phyloP scores from a whole-genome alignment of 2,797 vertebrate genomes.

The Microctenopoma steveboyesi region DNA sequence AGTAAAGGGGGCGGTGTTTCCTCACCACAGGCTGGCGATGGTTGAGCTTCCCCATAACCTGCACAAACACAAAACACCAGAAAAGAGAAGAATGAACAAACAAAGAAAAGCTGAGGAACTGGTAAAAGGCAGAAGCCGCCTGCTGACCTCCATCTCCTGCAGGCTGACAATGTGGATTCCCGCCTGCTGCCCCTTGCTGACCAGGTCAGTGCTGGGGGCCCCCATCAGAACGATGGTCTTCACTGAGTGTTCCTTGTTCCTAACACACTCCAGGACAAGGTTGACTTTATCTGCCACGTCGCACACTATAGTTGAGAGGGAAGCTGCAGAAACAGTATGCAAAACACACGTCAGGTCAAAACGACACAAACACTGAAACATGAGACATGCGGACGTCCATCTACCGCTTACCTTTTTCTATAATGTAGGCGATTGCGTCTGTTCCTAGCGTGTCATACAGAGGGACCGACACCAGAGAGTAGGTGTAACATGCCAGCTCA shows the following conservation, averaged over 20 bases:
- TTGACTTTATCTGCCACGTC: conserved; percentile 88
- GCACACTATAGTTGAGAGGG: conserved; percentile 85
- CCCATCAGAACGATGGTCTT: conserved; percentile 90
- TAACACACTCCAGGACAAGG: conserved; percentile 84
- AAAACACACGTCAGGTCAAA: background rate
- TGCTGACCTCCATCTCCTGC: conserved; percentile 87
- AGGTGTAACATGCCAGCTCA: conserved; percentile 91
- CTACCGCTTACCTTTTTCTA: conserved; percentile 87
- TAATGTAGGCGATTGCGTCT: conserved; percentile 89
- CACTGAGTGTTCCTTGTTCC: conserved; percentile 81
- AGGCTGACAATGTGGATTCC: conserved; percentile 89
- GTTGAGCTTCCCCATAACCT: too few species aligned
- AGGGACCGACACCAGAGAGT: conserved; percentile 91
- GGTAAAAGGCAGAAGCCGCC: background rate
- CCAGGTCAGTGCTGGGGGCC: conserved; percentile 80
- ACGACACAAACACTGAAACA: background rate
- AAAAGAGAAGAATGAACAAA: background rate
- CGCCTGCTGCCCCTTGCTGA: conserved; percentile 81
- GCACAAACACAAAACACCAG: background rate
- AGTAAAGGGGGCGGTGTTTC: too few species aligned
- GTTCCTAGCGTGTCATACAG: conserved; percentile 93
- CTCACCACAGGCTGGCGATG: too few species aligned
- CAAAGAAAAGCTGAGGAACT: background rate
- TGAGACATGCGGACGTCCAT: background rate
- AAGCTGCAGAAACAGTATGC: conserved; percentile 62